These are phyloP conservation scores for Lasioglossum leucozonium DNA, from an alignment of 2,888 invertebrate genomes.

Conservation along the genomic window DNA sequence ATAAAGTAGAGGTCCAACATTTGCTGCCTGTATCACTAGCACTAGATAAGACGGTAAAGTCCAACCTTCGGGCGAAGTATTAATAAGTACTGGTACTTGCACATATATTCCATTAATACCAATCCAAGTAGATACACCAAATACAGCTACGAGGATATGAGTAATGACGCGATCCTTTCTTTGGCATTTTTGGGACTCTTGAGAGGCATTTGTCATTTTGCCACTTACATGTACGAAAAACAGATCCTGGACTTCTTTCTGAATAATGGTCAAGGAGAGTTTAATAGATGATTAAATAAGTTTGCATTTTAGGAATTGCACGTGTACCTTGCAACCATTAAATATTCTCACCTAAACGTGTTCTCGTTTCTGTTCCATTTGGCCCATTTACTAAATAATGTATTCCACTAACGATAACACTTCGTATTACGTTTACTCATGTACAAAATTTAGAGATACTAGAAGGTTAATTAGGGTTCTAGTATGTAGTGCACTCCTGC, in stretches of 20 bases:
- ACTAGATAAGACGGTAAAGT: slow-evolving; percentile 92
- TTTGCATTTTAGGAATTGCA: background rate
- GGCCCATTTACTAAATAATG: background rate
- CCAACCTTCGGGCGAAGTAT: slow-evolving; percentile 93
- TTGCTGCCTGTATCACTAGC: slow-evolving; percentile 91
- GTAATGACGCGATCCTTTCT: slow-evolving; percentile 81
- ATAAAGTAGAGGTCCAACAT: slow-evolving; percentile 91
- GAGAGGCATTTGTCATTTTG: slow-evolving; percentile 33
- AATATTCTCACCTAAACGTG: slow-evolving; percentile 33
- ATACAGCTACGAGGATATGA: slow-evolving; percentile 90
- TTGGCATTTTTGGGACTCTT: background rate
- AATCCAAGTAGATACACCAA: slow-evolving; percentile 94
- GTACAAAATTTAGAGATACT: background rate
- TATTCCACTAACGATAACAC: slow-evolving; percentile 17
- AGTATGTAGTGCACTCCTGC: slow-evolving; percentile 13
- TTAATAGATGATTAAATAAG: background rate
- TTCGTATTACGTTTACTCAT: background rate
- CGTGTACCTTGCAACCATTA: background rate
- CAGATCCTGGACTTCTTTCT: slow-evolving; percentile 18
- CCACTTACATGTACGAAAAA: slow-evolving; percentile 8
- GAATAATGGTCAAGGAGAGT: slow-evolving; percentile 21
- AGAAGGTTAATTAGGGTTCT: slow-evolving; percentile 17
- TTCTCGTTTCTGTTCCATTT: background rate
- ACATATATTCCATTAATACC: slow-evolving; percentile 94
- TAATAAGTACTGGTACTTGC: slow-evolving; percentile 92